These are phyloP conservation scores for Pimpla rufipes DNA, from an alignment of 2,888 invertebrate species.

Conservation along the genomic window DNA sequence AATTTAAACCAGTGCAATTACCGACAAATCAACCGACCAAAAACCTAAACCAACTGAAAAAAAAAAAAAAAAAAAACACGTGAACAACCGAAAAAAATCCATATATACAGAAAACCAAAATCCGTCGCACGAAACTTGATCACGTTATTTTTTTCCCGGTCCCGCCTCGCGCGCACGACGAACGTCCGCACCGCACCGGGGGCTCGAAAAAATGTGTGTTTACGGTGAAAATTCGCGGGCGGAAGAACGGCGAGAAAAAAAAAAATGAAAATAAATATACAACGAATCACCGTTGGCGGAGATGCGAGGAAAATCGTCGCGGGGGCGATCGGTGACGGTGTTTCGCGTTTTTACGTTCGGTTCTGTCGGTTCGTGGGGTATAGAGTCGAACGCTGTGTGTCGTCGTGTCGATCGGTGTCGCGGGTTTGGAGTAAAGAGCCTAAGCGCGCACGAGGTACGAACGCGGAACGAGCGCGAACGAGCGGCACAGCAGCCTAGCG, in stretches of 20 bases:
- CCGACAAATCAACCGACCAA: not conserved
- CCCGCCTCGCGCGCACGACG: not conserved
- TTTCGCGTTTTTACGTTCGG: slow-evolving; percentile 6
- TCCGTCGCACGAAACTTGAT: not conserved
- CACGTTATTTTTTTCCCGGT: not conserved
- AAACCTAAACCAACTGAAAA: not conserved
- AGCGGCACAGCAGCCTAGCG: slow-evolving; percentile 78
- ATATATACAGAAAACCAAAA: not conserved
- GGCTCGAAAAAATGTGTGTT: no score
- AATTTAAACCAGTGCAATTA: no score
- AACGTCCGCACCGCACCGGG: no score
- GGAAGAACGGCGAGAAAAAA: no score
- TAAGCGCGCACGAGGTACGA: slow-evolving; percentile 81
- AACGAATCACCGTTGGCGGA: slow-evolving; percentile 2
- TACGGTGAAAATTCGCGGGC: no score
- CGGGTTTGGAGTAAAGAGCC: slow-evolving; percentile 73
- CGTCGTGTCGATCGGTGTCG: slow-evolving; percentile 68
- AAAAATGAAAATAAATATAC: no score
- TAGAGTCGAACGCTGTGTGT: slow-evolving; percentile 43
- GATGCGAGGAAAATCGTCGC: slow-evolving; percentile 17
- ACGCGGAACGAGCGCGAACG: slow-evolving; percentile 80
- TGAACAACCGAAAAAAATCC: not conserved
- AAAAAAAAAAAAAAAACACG: no score
- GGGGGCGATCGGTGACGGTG: no score
- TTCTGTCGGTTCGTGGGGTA: slow-evolving; percentile 34